These are phyloP conservation scores for Microhierax caerulescens DNA, from an alignment of 2,797 vertebrate species.

Conservation along the genomic window DNA sequence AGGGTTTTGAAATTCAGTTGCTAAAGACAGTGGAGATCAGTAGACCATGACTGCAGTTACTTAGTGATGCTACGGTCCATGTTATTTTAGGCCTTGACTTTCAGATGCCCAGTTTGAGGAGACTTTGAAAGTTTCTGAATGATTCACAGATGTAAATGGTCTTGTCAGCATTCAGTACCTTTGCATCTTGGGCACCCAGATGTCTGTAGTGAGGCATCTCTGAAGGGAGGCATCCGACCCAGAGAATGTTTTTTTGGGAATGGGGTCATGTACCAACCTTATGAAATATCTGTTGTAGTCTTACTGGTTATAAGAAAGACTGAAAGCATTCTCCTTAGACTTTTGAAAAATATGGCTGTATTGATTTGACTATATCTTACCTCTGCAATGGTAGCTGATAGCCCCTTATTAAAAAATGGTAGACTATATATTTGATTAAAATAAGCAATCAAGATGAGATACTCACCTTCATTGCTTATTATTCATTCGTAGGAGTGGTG, in stretches of 20 bases:
- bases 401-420: neutral
- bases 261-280: neutral
- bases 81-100: neutral
- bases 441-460: neutral
- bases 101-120: neutral
- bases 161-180: neutral
- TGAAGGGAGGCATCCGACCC: neutral
- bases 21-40: neutral
- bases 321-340: neutral
- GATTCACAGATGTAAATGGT: neutral
- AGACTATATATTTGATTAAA: neutral
- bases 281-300: neutral
- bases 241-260: neutral
- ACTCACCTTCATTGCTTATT: neutral
- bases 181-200: neutral
- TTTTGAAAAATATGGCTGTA: neutral
- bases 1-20: neutral
- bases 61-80: neutral
- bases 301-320: neutral
- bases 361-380: neutral
- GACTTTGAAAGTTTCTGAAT: neutral
- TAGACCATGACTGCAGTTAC: neutral
- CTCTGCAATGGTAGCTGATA: neutral
- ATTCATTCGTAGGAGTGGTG: neutral
- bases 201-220: neutral